A percentile compares a stretch with the other conserved stretches of the same genome.
Evolutionary conservation across 2,888 invertebrate species (phyloP).

Genomic region (Andrena fulva): DNA sequence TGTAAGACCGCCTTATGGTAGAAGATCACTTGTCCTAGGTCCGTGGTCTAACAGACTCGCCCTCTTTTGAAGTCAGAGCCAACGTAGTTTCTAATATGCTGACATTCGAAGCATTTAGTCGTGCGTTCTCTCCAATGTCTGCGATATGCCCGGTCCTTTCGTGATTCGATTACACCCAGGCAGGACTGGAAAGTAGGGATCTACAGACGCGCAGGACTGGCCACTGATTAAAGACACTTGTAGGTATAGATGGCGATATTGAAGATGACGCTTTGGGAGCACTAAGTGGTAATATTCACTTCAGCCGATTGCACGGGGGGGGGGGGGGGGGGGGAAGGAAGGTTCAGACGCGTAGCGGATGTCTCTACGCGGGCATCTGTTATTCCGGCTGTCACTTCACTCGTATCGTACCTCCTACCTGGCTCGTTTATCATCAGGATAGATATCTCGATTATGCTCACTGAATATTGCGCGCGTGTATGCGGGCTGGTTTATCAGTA

Average conservation of each 20-base stretch:
- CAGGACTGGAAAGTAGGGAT: conserved; percentile 61
- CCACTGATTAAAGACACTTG: conserved; percentile 30
- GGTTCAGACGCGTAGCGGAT: conserved; percentile 56
- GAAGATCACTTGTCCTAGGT: too few species aligned
- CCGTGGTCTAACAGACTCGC: too few species aligned
- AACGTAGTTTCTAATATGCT: too few species aligned
- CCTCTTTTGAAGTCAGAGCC: too few species aligned
- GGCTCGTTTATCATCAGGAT: conserved; percentile 68
- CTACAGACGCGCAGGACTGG: neutral
- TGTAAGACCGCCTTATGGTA: too few species aligned
- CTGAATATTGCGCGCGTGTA: conserved; percentile 51
- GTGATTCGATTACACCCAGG: conserved; percentile 67
- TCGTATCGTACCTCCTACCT: conserved; percentile 64
- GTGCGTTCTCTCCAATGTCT: too few species aligned
- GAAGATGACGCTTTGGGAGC: conserved; percentile 11
- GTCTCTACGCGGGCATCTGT: conserved; percentile 67
- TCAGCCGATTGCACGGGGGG: conserved; percentile 45
- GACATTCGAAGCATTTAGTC: too few species aligned
- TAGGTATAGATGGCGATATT: conserved; percentile 15
- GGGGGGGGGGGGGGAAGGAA: conserved; percentile 33
- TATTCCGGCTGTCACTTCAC: conserved; percentile 70
- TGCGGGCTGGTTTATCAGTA: conserved; percentile 59
- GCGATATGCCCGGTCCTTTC: too few species aligned
- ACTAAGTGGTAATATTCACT: conserved; percentile 61
- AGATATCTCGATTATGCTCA: conserved; percentile 70